A percentile compares a stretch with the other conserved stretches of the same genome.
phyloP scores from a whole-genome alignment of 2,113 vertebrate species.

The Brevimyrus niger region DNA sequence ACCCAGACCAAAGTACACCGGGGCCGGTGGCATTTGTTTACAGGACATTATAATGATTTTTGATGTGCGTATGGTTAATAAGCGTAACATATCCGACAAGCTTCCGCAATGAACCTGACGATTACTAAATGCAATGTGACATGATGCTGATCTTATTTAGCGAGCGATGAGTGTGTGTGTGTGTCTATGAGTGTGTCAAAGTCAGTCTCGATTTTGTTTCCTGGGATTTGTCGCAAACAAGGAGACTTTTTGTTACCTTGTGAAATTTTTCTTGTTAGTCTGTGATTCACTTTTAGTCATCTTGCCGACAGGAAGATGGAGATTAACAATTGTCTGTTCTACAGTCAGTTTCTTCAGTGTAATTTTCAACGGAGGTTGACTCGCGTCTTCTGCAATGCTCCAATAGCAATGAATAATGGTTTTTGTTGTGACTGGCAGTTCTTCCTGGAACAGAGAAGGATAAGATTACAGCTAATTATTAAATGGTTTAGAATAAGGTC shows the following conservation, averaged over 20 bases:
- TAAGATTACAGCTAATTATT: neutral
- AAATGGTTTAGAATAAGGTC: neutral
- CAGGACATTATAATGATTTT: neutral
- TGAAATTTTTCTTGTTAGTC: neutral
- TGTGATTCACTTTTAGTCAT: neutral
- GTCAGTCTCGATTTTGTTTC: neutral
- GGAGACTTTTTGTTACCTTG: neutral
- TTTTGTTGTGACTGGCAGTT: neutral
- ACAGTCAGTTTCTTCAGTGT: neutral
- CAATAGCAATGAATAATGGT: neutral
- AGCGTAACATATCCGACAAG: neutral
- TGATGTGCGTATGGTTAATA: neutral
- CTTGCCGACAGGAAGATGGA: neutral
- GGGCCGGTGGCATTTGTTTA: neutral
- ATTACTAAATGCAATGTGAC: neutral
- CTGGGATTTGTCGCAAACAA: neutral
- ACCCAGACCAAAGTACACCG: neutral
- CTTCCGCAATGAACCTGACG: neutral
- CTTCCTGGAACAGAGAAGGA: neutral
- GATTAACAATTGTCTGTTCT: neutral
- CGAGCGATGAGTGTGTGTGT: neutral
- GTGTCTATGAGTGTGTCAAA: neutral
- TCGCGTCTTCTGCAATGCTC: neutral
- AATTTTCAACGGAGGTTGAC: neutral
- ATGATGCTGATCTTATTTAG: neutral